A percentile compares a stretch with the other conserved stretches of the same genome.
phyloP scores from a whole-genome alignment of 2,888 invertebrate species.

The Andrena fulva region DNA sequence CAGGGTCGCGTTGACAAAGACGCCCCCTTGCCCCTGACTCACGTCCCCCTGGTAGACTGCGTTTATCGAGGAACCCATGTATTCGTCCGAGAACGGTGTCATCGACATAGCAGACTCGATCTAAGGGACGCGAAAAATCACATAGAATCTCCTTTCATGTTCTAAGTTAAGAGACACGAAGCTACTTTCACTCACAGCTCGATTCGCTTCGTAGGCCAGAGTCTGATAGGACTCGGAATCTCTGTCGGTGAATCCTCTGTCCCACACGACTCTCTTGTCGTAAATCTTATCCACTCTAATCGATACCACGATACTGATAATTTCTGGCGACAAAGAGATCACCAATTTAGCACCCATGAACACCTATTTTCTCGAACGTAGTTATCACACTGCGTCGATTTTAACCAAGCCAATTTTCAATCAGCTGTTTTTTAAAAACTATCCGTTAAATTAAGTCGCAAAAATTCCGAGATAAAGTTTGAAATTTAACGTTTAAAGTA shows the following conservation, averaged over 20 bases:
- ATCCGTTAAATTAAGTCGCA: no score
- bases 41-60: slow-evolving; percentile 91
- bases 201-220: slow-evolving; percentile 93
- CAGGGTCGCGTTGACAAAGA: slow-evolving; percentile 94
- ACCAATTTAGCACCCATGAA: background rate
- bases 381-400: no score
- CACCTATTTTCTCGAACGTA: no score
- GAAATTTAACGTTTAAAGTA: no score
- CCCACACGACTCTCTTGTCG: slow-evolving; percentile 92
- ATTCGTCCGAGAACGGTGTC: slow-evolving; percentile 95
- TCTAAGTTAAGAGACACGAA: background rate
- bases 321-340: slow-evolving; percentile 82
- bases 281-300: slow-evolving; percentile 93
- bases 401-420: no score
- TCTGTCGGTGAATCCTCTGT: slow-evolving; percentile 89
- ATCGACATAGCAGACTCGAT: slow-evolving; percentile 96
- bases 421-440: no score
- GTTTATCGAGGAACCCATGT: slow-evolving; percentile 92
- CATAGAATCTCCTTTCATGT: background rate
- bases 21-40: slow-evolving; percentile 89
- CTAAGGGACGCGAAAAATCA: slow-evolving; percentile 84
- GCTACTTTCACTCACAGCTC: slow-evolving; percentile 89
- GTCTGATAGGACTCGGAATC: slow-evolving; percentile 93
- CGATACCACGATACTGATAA: slow-evolving; percentile 92
- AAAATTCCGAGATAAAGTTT: no score